Base-by-base conservation (phyloP, 2,888 invertebrate genomes). In the Dryobota labecula region DNA sequence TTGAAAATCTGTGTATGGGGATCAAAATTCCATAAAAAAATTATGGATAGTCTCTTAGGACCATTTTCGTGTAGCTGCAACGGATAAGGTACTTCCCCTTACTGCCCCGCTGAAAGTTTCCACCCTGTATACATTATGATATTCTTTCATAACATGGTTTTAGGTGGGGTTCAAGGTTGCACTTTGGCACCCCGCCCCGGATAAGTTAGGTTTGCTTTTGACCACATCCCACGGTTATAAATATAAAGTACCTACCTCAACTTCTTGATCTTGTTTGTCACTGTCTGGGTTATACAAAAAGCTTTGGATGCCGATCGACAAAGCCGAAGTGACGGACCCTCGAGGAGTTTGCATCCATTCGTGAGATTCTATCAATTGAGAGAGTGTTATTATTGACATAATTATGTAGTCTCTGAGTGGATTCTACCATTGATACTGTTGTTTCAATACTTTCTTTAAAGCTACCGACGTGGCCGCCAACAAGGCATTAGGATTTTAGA, bases 321-420 rank as follows among this genome's bases (percentile, higher is more conserved):
- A 90, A 1, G 93, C 90, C 0, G 95, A 96, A 5, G 92, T 90
- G 13, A 96, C 90, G 0, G 95, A 96, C 0, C 92, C 95, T 2
- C 94, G 90, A 0, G 95, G 95, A 5, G 94, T 94, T 33, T 67
- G 61, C 92, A 95, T 93, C 95, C 95, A 95, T 70, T 95, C 95
- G 41, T 91, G 93, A 2, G 93, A 91, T 38, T 95, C 95, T 95
- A 86, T 30, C n/a, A 49, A 63, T 27, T 41, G 30, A 38, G n/a
- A 60, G 36, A n/a, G 20, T 30, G n/a, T 20, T 38, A 47, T 38
- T 15, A 54, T 24, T 30, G 13, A 18, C 13, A 38, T 38, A 27
- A 24, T 7, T 15, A 24, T 15, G 13, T 24, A 36, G 30, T 47
- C 1, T n/a, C 15, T 11, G 33, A n/a, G 3, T 15, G 30, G 2